Base-by-base conservation (phyloP, 2,113 vertebrate genomes). In the Pavo muticus region DNA sequence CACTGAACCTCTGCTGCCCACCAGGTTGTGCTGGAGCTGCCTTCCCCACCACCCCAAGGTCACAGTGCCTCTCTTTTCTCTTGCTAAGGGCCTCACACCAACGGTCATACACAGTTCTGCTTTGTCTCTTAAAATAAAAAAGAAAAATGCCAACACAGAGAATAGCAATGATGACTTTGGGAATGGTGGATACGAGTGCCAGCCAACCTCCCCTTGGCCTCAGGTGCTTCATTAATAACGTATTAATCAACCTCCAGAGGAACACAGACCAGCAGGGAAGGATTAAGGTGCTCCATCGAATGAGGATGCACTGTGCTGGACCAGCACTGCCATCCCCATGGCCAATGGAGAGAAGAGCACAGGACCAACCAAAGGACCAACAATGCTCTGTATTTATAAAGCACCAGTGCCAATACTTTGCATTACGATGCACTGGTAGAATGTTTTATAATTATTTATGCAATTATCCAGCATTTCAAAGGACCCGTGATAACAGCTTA, bases 401-500 rank as follows among this genome's bases (percentile, higher is more conserved):
- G 84, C 88, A 89, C 84, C 96, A 94, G 91, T 29, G 52, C 52
- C 90, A 87, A 95, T 27, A 50, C 72, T 82, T 67, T 88, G 84
- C 89, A 61, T 92, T 52, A 74, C 89, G 95, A 82, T 8, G 56
- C 92, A 92, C 75, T 89, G 88, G 73, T 83, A 93, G 94, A 70
- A 77, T 75, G 90, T 94, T 96, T 95, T 95, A 83, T 95, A 97
- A 97, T 97, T 98, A 97, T 98, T 97, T 97, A 96, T 96, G 96
- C 95, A 96, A 98, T 98, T 97, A 98, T 86, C 90, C 90, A 64
- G 84, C 88, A 75, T 98, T 97, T 97, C 93, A 95, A 91, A 95
- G 95, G 85, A 96, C 72, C 82, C 76, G 63, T 19, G 87, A 96
- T 92, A 97, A 96, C 94, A 94, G 96, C 95, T 97, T 93, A 96